phyloP scores from a whole-genome alignment of 2,888 invertebrate genomes.

The Troides helena region DNA sequence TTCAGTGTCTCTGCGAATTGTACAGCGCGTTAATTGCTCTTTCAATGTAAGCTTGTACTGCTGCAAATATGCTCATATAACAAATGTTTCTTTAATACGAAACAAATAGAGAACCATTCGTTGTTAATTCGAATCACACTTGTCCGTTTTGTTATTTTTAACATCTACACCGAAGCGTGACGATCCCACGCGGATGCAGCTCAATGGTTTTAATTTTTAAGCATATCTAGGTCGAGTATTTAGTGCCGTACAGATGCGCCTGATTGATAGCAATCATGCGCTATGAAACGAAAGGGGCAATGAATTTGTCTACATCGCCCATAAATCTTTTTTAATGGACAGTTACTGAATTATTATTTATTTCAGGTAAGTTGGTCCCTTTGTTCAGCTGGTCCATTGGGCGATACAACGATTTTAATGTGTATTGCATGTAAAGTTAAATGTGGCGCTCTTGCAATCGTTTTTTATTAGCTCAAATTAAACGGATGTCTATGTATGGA shows the following conservation, averaged over 20 bases:
- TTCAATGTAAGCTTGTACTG: too few relatives aligned
- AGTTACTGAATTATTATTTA: conserved; percentile 9
- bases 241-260: conserved; percentile 27
- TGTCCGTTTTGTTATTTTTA: conserved; percentile 17
- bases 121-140: background rate
- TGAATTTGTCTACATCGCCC: conserved; percentile 16
- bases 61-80: too few relatives aligned
- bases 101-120: too few relatives aligned
- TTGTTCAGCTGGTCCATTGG: conserved; percentile 6
- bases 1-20: too few relatives aligned
- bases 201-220: conserved; percentile 21
- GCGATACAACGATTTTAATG: background rate
- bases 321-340: conserved; percentile 16
- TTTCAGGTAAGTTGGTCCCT: conserved; percentile 26
- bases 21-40: too few relatives aligned
- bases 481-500: too few relatives aligned
- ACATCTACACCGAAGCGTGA: conserved; percentile 7
- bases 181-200: conserved; percentile 24
- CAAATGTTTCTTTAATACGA: too few relatives aligned
- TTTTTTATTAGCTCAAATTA: background rate
- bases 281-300: conserved; percentile 20
- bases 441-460: background rate
- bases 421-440: background rate
- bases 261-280: conserved; percentile 25
- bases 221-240: conserved; percentile 28